These are phyloP conservation scores for Sorex fumeus DNA, from an alignment of 2,113 vertebrate species.

Conservation along the genomic window DNA sequence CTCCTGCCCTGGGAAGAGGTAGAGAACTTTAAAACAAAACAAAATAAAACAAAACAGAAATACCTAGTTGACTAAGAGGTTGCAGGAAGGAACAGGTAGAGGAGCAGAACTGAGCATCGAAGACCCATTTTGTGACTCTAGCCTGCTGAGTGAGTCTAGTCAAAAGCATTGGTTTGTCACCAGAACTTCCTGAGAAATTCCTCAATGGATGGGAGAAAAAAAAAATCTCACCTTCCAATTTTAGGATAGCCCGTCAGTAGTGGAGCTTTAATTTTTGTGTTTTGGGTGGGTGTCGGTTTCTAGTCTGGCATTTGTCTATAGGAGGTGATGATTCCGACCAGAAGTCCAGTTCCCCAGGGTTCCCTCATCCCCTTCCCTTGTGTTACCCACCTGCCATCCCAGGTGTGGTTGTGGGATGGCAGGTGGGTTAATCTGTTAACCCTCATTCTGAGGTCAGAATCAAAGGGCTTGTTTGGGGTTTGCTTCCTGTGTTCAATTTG, in stretches of 20 bases:
- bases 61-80: background rate
- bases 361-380: background rate
- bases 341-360: background rate
- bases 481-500: background rate
- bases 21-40: constrained; percentile 12
- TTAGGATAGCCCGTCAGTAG: background rate
- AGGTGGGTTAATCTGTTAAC: background rate
- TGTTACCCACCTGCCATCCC: background rate
- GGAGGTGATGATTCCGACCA: no score
- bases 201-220: background rate
- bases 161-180: background rate
- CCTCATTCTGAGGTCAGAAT: background rate
- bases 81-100: background rate
- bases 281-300: background rate
- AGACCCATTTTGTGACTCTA: background rate
- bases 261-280: no score
- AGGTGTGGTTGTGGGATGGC: no score
- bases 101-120: background rate
- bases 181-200: constrained; percentile 1
- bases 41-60: background rate
- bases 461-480: background rate
- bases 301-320: background rate
- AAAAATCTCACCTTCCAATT: background rate
- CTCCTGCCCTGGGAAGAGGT: background rate
- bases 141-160: background rate